Base-by-base conservation (phyloP, 2,113 vertebrate genomes). In the Alligator sinensis region DNA sequence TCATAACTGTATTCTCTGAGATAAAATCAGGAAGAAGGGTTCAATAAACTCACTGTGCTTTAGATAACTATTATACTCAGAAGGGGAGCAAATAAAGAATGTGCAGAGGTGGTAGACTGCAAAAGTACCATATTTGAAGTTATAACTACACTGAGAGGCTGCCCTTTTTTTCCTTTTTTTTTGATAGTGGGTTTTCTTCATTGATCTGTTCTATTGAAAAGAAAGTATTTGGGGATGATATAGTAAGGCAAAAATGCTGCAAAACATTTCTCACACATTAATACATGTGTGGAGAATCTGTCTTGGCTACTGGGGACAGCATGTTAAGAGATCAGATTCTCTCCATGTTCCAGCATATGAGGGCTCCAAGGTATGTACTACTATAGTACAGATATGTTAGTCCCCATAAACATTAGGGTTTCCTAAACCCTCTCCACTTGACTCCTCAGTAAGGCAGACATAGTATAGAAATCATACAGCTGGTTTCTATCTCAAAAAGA, bases 21-120 rank as follows among this genome's bases (percentile, higher is more conserved):
- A 55, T 91, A 89, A 92, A n/a, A 77, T 89, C 93, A 94, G 79
- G 88, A 94, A 70, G 83, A 90, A 91, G 77, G 70, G 93, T 74
- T 54, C 92, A 38, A 91, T 88, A 88, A 83, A 18, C 17, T 78
- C 76, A 55, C 83, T 85, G 8, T 63, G 68, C 82, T 92, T 93
- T 90, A 88, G 18, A 88, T 21, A 86, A 76, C 82, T 60, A 8
- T 60, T 94, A 87, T 34, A 66, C 77, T 85, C 28, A 85, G 81
- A 88, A 88, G 63, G 2, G 6, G 58, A 11, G 87, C 25, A 86
- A 88, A 6, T 62, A 57, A 62, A 84, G 4, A 27, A 25, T 11
- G n/a, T n/a, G 57, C 34, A 91, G 47, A 95, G 57, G 34, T 6
- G 80, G 68, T 57, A 86, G 81, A 58, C 28, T 95, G 62, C 77